A percentile compares a stretch with the other conserved stretches of the same genome.
Evolutionary conservation across 2,113 vertebrate genomes (phyloP).

Genomic region (Chunga burmeisteri): DNA sequence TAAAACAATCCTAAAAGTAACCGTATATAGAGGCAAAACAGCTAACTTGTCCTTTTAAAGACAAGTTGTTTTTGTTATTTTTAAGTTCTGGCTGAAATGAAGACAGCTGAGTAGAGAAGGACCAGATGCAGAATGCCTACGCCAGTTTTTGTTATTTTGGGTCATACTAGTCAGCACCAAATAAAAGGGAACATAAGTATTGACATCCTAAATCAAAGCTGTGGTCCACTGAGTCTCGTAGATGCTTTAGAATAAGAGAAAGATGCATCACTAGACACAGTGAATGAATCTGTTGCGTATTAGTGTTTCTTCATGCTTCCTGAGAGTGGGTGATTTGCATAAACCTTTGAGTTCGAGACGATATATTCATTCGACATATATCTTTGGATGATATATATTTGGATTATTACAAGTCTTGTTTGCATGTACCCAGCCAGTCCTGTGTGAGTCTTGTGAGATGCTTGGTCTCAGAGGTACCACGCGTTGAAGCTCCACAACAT

Average conservation of each 20-base stretch:
- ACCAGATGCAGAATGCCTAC: background rate
- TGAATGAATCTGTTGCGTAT: background rate
- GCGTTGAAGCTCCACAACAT: background rate
- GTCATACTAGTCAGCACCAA: background rate
- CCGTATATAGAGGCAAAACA: background rate
- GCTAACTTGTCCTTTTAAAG: background rate
- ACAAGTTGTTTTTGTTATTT: background rate
- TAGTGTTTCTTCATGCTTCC: background rate
- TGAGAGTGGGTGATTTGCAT: background rate
- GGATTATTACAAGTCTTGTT: background rate
- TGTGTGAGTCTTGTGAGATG: background rate
- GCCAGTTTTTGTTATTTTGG: background rate
- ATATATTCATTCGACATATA: background rate
- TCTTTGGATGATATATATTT: background rate
- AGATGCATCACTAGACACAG: background rate
- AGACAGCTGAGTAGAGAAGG: background rate
- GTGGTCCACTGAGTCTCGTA: background rate
- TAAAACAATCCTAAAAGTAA: background rate
- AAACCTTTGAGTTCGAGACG: background rate
- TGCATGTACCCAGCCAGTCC: background rate
- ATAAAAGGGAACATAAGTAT: background rate
- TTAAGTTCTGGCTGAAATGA: background rate
- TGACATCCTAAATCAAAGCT: background rate
- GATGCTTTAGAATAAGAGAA: background rate
- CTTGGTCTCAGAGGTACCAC: background rate